Conservation (phyloP, 2,113 vertebrate species). For the Nicator chloris region DNA sequence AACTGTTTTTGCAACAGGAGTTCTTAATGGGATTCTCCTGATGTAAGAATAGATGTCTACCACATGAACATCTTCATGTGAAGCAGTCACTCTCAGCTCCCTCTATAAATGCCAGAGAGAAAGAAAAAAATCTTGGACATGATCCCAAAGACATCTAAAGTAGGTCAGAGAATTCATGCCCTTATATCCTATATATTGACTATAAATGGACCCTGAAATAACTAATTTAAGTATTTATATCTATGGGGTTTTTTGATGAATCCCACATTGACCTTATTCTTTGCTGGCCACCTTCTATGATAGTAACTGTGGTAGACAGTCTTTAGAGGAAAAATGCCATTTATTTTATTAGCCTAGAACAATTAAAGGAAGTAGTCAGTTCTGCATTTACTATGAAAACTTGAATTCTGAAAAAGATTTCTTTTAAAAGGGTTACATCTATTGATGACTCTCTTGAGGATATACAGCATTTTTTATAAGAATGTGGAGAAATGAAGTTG, state of each 20-base stretch:
- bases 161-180: neutral
- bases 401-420: neutral
- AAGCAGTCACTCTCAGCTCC: neutral
- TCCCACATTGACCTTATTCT: neutral
- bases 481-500: neutral
- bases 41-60: neutral
- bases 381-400: neutral
- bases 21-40: neutral
- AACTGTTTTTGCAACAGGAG: neutral
- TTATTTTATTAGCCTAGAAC: neutral
- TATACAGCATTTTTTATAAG: neutral
- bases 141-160: neutral
- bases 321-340: neutral
- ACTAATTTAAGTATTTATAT: neutral
- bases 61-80: neutral
- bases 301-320: neutral
- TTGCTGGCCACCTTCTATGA: rapidly evolving
- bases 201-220: neutral
- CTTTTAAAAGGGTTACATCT: rapidly evolving
- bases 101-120: neutral
- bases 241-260: neutral
- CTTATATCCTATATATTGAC: neutral
- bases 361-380: neutral
- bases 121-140: neutral
- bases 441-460: neutral